Base-by-base conservation (phyloP, 2,797 vertebrate genomes). In the Microctenopoma lineatum region DNA sequence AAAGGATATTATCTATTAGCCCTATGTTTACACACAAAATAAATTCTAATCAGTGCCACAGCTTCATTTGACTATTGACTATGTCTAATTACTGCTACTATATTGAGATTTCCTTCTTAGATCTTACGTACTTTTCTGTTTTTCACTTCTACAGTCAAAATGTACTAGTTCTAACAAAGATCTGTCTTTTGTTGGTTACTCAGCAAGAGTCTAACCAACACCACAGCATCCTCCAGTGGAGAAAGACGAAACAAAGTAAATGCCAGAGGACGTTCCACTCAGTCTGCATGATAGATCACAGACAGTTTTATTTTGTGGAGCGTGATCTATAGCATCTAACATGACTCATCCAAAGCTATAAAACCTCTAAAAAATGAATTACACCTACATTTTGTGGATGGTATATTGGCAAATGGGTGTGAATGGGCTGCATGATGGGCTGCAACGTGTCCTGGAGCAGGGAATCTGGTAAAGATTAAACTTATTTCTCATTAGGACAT, bases 171-270 rank as follows among this genome's bases (percentile, higher is more conserved):
- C 25, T 70, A 48, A 58, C 61, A 66, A 38, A 57, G 55, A 38
- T 4, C 16, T 50, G 9, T 15, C 38, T 14, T 13, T 36, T 72
- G 41, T 62, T 54, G 66, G 27, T 52, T 51, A n/a, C 46, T 59
- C 27, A 36, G 54, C 77, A 8, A 7, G 15, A n/a, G 42, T 7
- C 42, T 44, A 44, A 58, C 47, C 64, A 69, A 77, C 84, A 46
- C 85, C 70, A 88, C 87, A 92, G 89, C 86, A 84, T 76, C 89
- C 83, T 87, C 89, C 77, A 84, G 81, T 92, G 92, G 91, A 82
- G 55, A 68, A 48, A 79, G 34, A 29, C 51, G 63, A 79, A 84
- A 86, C 59, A 66, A 66, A 69, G 25, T 56, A 13, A 32, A 54
- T 66, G 47, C 55, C 52, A 66, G 69, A 70, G 56, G 72, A 74